Conservation (phyloP, 2,113 vertebrate genomes). For the Scolopax mira region DNA sequence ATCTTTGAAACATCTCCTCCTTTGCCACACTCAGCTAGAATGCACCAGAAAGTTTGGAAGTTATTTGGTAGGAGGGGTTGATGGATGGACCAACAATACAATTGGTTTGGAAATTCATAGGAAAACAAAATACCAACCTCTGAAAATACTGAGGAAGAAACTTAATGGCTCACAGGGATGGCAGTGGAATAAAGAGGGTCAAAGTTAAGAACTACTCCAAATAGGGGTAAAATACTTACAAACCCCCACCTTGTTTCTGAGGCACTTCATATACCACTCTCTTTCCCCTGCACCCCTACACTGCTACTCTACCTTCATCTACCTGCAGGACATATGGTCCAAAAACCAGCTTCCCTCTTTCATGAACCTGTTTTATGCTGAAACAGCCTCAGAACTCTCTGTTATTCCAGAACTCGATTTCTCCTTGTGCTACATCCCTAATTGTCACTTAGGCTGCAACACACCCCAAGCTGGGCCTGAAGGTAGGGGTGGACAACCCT, state of each 20-base stretch:
- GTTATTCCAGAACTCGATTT: neutral
- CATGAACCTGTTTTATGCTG: neutral
- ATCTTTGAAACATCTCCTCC: neutral
- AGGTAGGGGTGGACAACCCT: neutral
- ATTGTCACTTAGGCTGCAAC: too few species aligned
- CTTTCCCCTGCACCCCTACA: neutral
- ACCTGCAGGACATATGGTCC: neutral
- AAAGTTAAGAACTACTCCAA: neutral
- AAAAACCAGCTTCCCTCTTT: neutral
- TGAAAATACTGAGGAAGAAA: neutral
- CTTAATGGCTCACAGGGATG: neutral
- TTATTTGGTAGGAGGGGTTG: neutral
- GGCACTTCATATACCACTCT: neutral
- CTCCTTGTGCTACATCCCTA: fast-evolving
- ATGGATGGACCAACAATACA: neutral
- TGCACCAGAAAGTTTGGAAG: neutral
- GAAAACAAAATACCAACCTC: neutral
- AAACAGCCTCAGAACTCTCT: neutral
- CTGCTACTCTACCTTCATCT: neutral
- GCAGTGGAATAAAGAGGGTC: neutral
- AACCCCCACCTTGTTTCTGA: neutral
- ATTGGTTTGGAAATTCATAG: neutral
- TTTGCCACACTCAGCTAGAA: neutral
- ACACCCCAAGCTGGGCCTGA: neutral
- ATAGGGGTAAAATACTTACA: neutral